Base-by-base conservation (phyloP, 2,888 invertebrate species). In the Drosophila sordidula region DNA sequence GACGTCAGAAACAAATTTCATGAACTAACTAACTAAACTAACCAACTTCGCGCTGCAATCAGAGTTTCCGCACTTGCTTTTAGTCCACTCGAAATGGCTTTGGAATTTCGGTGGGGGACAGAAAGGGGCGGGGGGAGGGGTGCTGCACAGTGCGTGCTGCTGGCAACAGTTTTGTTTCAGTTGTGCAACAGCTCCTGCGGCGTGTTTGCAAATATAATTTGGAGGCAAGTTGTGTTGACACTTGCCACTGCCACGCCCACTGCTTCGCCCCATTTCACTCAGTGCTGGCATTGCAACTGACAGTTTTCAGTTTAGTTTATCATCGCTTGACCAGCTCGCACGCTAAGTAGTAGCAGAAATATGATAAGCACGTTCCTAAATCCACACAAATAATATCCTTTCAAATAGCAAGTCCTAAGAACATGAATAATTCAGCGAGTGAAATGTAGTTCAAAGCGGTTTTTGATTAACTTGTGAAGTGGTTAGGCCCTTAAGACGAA, bases 121-220 rank as follows among this genome's bases (percentile, higher is more conserved):
- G 39, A 16, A 8, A 2, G 9, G 29, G 29, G 29, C 0, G 8
- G 16, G 9, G 14, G 9, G 5, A 11, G 22, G 12, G 6, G n/a
- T 12, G 36, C 12, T 34, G 11, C 22, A 11, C n/a, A 5, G 12
- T 12, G 32, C 4, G 12, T 9, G 25, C 6, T 41, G 18, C 9
- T 16, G 39, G 16, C 39, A 16, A 39, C 16, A 9, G 8, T 16
- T 56, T 50, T 56, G 54, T 38, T 47, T 36, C 34, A 34, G 34
- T 49, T 52, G 12, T 56, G 34, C 45, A 34, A 4, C 41, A 66
- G 57, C 66, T 78, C 69, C 69, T 78, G 79, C 62, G 79, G 76
- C 64, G 51, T 70, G 69, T 66, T 82, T 57, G 64, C 80, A 76
- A 82, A 72, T 65, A 78, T 69, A 58, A 64, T 81, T 82, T 72